Percentiles rank a stretch among this genome's conserved stretches.
These are phyloP conservation scores for Doryteuthis pealeii DNA, from an alignment of 1,140 invertebrate species.

Conservation along the genomic window DNA sequence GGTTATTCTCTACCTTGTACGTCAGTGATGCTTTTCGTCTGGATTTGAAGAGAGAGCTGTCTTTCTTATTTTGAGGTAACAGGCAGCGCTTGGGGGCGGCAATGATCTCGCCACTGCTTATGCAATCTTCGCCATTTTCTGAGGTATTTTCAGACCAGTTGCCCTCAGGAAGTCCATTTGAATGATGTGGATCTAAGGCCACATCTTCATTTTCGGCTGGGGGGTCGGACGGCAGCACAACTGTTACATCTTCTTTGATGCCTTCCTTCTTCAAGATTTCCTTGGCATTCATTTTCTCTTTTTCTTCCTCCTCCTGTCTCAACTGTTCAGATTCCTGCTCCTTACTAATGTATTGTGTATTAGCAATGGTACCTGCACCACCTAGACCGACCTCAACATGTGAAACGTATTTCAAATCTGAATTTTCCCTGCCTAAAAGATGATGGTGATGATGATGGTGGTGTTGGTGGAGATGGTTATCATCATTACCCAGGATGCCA, in stretches of 20 bases:
- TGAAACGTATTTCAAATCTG: slow-evolving; percentile 1
- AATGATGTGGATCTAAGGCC: slow-evolving; percentile 17
- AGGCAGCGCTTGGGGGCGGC: slow-evolving; percentile 39
- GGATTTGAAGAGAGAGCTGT: slow-evolving; percentile 24
- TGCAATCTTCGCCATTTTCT: slow-evolving; percentile 23
- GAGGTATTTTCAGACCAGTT: slow-evolving; percentile 29
- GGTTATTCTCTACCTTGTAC: slow-evolving; percentile 27
- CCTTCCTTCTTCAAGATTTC: slow-evolving; percentile 43
- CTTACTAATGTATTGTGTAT: background rate
- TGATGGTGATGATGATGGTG: background rate
- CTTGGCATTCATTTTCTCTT: slow-evolving; percentile 22
- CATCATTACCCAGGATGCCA: too few species aligned
- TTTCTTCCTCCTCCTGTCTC: slow-evolving; percentile 2
- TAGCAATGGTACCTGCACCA: background rate
- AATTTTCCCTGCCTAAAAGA: background rate
- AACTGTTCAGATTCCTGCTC: background rate
- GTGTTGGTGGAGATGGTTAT: too few species aligned
- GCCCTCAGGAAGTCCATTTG: slow-evolving; percentile 14
- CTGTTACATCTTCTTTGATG: slow-evolving; percentile 45
- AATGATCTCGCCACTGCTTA: slow-evolving; percentile 30
- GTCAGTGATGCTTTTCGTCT: slow-evolving; percentile 40
- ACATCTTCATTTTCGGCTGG: slow-evolving; percentile 25
- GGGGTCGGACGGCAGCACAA: slow-evolving; percentile 52
- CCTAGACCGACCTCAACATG: background rate
- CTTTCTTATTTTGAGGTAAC: slow-evolving; percentile 26